Percentiles rank a stretch among this genome's conserved stretches.
Conservation (phyloP, 2,888 invertebrate genomes). For the Drosophila quasianomalipes region DNA sequence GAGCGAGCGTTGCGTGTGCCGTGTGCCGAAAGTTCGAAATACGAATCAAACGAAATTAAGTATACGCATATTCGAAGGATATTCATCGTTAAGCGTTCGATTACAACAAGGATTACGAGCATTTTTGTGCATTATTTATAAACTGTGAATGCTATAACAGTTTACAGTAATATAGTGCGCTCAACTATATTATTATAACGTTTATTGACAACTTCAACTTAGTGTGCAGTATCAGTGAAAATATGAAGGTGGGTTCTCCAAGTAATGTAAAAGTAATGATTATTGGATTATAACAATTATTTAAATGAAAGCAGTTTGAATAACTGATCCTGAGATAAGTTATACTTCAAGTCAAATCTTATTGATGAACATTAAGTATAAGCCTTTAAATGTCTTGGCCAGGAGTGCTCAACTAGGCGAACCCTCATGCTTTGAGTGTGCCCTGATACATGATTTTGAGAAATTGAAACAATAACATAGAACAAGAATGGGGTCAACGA, state of each 20-base stretch:
- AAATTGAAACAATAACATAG: background rate
- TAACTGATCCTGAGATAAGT: background rate
- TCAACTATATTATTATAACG: conserved; percentile 10
- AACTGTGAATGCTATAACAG: conserved; percentile 20
- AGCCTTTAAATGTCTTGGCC: background rate
- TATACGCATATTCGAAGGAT: conserved; percentile 33
- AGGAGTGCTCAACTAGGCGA: background rate
- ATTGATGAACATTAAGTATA: background rate
- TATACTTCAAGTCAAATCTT: background rate
- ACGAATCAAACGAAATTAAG: conserved; percentile 27
- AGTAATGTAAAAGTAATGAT: background rate
- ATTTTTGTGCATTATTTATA: conserved; percentile 3
- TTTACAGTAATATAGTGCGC: conserved; percentile 27
- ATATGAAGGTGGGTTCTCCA: conserved; percentile 76
- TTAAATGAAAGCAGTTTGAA: background rate
- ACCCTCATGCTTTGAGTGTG: background rate
- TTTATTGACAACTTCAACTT: conserved; percentile 8
- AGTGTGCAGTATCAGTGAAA: conserved; percentile 36
- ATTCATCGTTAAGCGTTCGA: conserved; percentile 15
- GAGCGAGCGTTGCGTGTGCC: conserved; percentile 78
- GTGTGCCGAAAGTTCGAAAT: conserved; percentile 40
- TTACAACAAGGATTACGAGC: conserved; percentile 33
- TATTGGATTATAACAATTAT: background rate
- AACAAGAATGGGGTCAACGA: background rate
- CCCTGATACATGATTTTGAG: background rate